A percentile compares a stretch with the other conserved stretches of the same genome.
Evolutionary conservation across 1,140 invertebrate genomes (phyloP).

Genomic region (Liolophura sinensis): DNA sequence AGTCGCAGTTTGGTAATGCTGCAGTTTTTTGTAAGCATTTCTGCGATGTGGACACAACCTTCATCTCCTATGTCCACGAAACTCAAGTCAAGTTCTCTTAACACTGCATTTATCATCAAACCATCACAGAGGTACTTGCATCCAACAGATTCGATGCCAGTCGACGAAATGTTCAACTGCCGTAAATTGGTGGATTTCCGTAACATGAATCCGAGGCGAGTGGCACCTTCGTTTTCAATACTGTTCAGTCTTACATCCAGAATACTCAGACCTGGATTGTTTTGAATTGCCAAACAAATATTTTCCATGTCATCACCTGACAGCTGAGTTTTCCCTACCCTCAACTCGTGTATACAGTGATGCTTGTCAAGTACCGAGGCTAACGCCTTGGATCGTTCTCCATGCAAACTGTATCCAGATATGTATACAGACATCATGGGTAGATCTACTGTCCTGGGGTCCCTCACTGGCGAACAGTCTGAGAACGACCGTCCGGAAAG

Average conservation of each 20-base stretch:
- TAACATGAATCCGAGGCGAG: constrained; percentile 33
- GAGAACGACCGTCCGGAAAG: constrained; percentile 31
- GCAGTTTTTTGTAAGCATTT: constrained; percentile 46
- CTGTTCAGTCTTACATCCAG: constrained; percentile 50
- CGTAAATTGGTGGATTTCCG: constrained; percentile 36
- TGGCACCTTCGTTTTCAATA: constrained; percentile 42
- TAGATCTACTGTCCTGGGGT: neutral
- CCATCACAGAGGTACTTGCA: constrained; percentile 32
- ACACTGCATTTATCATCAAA: constrained; percentile 30
- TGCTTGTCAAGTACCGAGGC: constrained; percentile 32
- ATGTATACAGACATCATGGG: constrained; percentile 47
- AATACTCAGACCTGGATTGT: constrained; percentile 27
- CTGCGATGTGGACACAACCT: constrained; percentile 36
- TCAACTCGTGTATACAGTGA: constrained; percentile 43
- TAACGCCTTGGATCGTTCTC: constrained; percentile 31
- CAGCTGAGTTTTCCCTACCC: constrained; percentile 47
- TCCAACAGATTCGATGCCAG: constrained; percentile 36
- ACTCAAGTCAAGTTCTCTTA: constrained; percentile 47
- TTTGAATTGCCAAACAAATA: constrained; percentile 32
- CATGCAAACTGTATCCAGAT: constrained; percentile 39
- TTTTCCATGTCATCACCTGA: constrained; percentile 35
- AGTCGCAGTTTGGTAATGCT: constrained; percentile 41
- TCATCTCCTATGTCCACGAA: constrained; percentile 47
- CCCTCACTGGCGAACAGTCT: neutral
- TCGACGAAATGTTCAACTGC: constrained; percentile 49